Conservation (phyloP, 53 echinoderm and acorn worm species). For the Patiria pectinifera region DNA sequence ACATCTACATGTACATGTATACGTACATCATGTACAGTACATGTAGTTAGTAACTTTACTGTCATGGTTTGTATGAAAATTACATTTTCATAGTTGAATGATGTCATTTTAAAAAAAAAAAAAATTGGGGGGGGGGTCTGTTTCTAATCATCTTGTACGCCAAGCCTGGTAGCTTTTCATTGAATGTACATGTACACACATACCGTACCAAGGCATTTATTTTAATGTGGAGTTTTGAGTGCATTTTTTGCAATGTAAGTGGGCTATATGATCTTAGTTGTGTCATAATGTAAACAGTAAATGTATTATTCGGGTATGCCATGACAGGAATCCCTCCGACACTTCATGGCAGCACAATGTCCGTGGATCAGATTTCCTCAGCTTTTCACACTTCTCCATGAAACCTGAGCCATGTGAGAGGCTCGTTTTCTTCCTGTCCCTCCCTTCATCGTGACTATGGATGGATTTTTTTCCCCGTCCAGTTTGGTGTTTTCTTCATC, state of each 20-base stretch:
- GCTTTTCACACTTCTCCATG: slow-evolving; percentile 23
- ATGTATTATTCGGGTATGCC: no score
- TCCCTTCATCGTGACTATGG: no score
- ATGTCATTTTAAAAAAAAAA: no score
- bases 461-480: neutral
- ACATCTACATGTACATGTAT: neutral
- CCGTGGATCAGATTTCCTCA: slow-evolving; percentile 2
- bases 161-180: no score
- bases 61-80: no score
- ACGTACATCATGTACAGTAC: neutral
- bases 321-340: slow-evolving; percentile 9
- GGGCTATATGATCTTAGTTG: neutral
- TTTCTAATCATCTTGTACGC: no score
- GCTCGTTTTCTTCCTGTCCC: neutral
- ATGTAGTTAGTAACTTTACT: neutral
- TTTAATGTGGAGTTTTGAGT: no score
- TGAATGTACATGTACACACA: no score
- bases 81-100: no score
- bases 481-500: neutral
- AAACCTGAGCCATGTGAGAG: slow-evolving; percentile 6
- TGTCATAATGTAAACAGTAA: no score
- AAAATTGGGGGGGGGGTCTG: no score
- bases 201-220: no score
- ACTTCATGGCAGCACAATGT: neutral
- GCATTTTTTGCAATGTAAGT: neutral